Conservation (phyloP, 2,888 invertebrate genomes). For the Harpalus rubripes region DNA sequence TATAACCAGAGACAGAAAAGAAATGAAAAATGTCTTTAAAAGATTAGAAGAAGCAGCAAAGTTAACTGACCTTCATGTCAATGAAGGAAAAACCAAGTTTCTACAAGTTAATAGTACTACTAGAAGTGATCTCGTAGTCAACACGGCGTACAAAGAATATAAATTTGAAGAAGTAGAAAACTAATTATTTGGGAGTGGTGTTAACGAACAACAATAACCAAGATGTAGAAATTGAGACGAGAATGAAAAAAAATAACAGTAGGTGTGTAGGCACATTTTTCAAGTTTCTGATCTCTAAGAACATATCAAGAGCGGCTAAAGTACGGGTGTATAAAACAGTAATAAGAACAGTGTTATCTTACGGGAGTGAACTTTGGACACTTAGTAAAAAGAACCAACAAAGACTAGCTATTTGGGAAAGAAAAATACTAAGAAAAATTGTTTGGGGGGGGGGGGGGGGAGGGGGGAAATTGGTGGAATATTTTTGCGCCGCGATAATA, state of each 20-base stretch:
- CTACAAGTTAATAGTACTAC: not conserved
- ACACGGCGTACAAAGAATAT: not conserved
- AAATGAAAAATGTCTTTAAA: not conserved
- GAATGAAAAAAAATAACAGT: not conserved
- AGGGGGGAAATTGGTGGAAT: not conserved
- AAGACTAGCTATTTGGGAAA: slow-evolving; percentile 12
- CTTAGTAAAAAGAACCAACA: not conserved
- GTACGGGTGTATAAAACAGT: not conserved
- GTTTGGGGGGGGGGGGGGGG: not conserved
- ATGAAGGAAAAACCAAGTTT: slow-evolving; percentile 13
- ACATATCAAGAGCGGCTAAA: not conserved
- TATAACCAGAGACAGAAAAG: not conserved
- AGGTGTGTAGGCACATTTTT: not conserved
- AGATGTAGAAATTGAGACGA: not conserved
- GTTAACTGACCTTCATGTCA: not conserved
- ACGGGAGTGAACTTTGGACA: slow-evolving; percentile 12
- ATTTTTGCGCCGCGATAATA: not conserved
- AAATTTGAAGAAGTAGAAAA: not conserved
- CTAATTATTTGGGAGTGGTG: not conserved
- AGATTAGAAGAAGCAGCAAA: slow-evolving; percentile 4
- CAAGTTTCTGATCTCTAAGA: not conserved
- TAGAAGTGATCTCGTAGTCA: not conserved
- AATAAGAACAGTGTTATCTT: not conserved
- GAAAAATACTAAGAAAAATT: slow-evolving; percentile 1
- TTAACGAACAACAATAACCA: not conserved